phyloP scores from a whole-genome alignment of 2,113 vertebrate species.

The Hypocryptadius cinnamomeus region DNA sequence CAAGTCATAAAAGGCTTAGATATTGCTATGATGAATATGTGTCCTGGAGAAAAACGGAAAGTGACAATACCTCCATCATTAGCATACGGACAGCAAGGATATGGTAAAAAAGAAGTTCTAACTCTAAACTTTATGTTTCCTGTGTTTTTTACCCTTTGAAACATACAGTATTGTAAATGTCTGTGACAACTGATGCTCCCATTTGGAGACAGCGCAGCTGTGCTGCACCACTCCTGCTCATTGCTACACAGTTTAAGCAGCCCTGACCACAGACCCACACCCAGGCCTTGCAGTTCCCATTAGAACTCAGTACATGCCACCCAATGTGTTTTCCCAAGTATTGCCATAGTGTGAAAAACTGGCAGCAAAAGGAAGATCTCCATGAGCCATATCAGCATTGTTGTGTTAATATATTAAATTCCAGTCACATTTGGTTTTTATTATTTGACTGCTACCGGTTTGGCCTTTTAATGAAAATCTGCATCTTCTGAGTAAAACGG shows the following conservation, averaged over 20 bases:
- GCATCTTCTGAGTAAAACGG: not conserved
- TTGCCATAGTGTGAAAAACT: not conserved
- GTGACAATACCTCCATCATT: conserved; percentile 83
- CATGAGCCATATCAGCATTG: not conserved
- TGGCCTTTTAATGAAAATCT: not conserved
- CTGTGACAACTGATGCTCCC: not conserved
- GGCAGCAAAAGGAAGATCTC: not conserved
- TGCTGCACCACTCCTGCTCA: not conserved
- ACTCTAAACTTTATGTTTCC: not conserved
- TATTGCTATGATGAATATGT: conserved; percentile 88
- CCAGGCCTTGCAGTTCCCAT: not conserved
- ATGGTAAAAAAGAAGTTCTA: conserved; percentile 70
- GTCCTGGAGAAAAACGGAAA: conserved; percentile 91
- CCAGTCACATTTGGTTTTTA: not conserved
- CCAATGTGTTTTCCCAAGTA: not conserved
- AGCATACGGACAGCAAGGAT: conserved; percentile 87
- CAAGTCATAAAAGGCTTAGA: conserved; percentile 96
- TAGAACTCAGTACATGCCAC: not conserved
- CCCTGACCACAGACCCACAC: not conserved
- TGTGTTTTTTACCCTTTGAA: not conserved
- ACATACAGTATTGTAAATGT: not conserved
- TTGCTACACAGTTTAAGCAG: not conserved
- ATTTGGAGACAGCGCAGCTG: not conserved
- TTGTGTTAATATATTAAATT: not conserved
- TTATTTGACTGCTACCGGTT: not conserved